Evolutionary conservation across 2,888 invertebrate genomes (phyloP), one percentile per base, ranked within the genome.

Genomic region (Lobophora halterata): DNA sequence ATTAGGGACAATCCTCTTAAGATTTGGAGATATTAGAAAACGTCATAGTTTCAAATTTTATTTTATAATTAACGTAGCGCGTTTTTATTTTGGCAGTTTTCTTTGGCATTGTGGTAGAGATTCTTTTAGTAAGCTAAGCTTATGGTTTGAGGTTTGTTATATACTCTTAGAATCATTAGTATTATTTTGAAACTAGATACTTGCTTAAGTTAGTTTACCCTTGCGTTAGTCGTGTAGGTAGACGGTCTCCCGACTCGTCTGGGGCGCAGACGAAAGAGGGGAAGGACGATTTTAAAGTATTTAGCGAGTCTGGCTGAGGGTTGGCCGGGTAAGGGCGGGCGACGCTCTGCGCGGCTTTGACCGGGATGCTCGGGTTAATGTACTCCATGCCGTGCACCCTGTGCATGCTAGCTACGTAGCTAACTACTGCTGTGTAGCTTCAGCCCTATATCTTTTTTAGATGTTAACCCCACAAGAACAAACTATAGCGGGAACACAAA

Each of bases 251-350:
- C 52, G 61, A 57, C 53, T 55, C 50, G 66, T 58, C 57, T 65
- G 65, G 56, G 59, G 55, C 58, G 58, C 39, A 41, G 49, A 49
- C 43, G 52, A 51, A 52, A 57, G 61, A 55, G 62, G 66, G 71
- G 64, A 62, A 68, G 71, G 67, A 65, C 69, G 56, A 69, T 67
- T 71, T 69, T 58, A 55, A 61, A 58, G 55, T 66, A 68, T 71
- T 62, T 71, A 71, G 63, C 58, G 64, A 55, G 42, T 54, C 32
- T 10, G 36, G 24, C 57, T 50, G 58, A 63, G 67, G 67, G 67
- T 64, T 62, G 58, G 52, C 59, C 46, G 65, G 61, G 65, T 57
- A 61, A 65, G 68, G 66, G 65, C 63, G 61, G 54, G 40, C 52
- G 39, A 38, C 40, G 41, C 45, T 40, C 49, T 46, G 43, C 52